A percentile compares a stretch with the other conserved stretches of the same genome.
Conservation (phyloP, 2,113 vertebrate species). For the human region GRCh38 chr2:3303501-3304000, state of each 20-base stretch:
- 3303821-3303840: too few relatives aligned
- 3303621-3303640: background rate
- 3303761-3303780: background rate
- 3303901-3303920: background rate
- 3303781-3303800: constrained; percentile 80
- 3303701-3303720: background rate
- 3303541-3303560: background rate
- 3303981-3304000: background rate
- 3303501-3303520: accelerated
- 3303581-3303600: background rate
- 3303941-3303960: background rate
- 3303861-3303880: too few relatives aligned
- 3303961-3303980: background rate
- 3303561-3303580: background rate
- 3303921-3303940: background rate
- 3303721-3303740: background rate
- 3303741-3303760: accelerated
- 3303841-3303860: background rate
- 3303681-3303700: accelerated
- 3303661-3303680: background rate
- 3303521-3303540: background rate
- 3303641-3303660: background rate
- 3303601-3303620: background rate
- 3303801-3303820: too few relatives aligned
- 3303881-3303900: background rate